Percentiles rank a stretch among this genome's conserved stretches.
Evolutionary conservation across 2,113 vertebrate species (phyloP).

Genomic region (Microcebus jonahi): DNA sequence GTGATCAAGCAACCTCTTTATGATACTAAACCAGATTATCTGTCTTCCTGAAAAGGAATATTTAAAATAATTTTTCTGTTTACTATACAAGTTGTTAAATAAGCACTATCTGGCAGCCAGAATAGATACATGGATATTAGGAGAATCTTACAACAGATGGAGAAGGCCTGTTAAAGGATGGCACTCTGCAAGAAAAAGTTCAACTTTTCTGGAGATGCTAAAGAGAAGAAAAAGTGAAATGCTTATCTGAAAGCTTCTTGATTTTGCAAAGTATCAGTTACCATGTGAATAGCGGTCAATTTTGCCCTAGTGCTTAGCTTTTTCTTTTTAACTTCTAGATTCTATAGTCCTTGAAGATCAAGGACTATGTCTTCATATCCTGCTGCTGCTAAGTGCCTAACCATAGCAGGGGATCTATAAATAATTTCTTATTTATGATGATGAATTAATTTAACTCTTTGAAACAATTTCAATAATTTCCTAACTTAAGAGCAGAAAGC

Average conservation of each 20-base stretch:
- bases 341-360: not conserved
- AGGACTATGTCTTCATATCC: not conserved
- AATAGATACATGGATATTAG: not conserved
- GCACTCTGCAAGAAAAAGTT: not conserved
- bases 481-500: not conserved
- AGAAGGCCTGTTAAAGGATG: not conserved
- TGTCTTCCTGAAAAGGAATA: not conserved
- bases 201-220: not conserved
- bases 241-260: not conserved
- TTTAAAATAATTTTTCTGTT: not conserved
- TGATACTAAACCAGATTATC: not conserved
- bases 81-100: not conserved
- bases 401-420: not conserved
- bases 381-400: not conserved
- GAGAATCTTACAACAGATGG: not conserved
- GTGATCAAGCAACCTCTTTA: not conserved
- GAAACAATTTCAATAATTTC: not conserved
- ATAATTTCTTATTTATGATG: conserved; percentile 9
- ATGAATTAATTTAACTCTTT: not conserved
- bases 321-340: not conserved
- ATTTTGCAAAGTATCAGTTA: not conserved
- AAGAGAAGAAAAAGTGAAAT: conserved; percentile 25
- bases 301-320: not conserved
- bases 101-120: not conserved
- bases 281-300: not conserved